Base-by-base conservation (phyloP, 2,797 vertebrate species). In the Danio kyathit region DNA sequence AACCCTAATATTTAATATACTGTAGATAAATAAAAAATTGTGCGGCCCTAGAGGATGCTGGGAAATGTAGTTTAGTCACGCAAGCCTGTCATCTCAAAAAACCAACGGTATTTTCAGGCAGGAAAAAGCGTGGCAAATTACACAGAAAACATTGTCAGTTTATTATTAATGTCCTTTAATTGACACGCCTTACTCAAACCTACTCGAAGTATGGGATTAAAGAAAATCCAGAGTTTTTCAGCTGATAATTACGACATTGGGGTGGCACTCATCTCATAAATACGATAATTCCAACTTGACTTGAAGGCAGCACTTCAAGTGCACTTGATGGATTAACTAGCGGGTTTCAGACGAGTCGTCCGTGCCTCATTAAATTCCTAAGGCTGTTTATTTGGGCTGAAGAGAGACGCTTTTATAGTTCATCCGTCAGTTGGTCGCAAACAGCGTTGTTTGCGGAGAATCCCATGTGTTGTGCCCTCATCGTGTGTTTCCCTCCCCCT, bases 401-500 rank as follows among this genome's bases (percentile, higher is more conserved):
- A 59, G 65, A 77, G 52, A 77, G 52, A 59, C 0, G 5, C 52
- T 43, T 7, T 52, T 4, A 16, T 59, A 38, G 49, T 76, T 79
- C 71, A 85, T 88, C 78, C 86, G 51, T 85, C 85, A 75, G 89
- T 90, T 88, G 82, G 83, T 85, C 84, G 69, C 81, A 81, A 57
- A 60, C 63, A 54, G 17, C 2, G 48, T 41, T 54, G 48, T 76
- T 75, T 61, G n/a, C 29, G 5, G 38, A 17, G 19, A 21, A 76
- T 54, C 72, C 63, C 81, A 19, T 8, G 49, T 76, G 67, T 44
- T 71, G 0, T 52, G 21, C 49, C 29, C 29, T 43, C 5, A 21
- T 12, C 44, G 59, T 7, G 14, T 8, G 0, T 29, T 10, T 60
- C 44, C 52, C 44, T 41, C 67, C 56, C 41, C 10, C 72, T 83